Percentiles rank a stretch among this genome's conserved stretches.
Evolutionary conservation across 2,113 vertebrate species (phyloP).

Genomic region (Cyphomyrus plagiostoma): DNA sequence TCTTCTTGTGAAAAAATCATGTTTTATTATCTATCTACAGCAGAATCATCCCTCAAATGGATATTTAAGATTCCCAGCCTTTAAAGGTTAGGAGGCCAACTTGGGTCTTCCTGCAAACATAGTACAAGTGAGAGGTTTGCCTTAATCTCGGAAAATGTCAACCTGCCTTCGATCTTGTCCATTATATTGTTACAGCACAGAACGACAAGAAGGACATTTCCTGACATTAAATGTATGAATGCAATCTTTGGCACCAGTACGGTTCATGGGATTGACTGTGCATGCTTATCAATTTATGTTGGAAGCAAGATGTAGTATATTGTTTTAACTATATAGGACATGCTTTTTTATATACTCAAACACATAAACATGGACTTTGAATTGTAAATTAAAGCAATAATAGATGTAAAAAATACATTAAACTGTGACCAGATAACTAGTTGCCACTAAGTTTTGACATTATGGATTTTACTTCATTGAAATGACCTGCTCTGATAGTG

Average conservation of each 20-base stretch:
- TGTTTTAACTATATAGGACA: background rate
- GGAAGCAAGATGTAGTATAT: background rate
- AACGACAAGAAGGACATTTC: background rate
- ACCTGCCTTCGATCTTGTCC: background rate
- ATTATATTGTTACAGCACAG: background rate
- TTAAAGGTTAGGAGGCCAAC: background rate
- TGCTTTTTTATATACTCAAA: background rate
- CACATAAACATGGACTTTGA: background rate
- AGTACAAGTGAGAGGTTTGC: background rate
- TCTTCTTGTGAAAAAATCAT: background rate
- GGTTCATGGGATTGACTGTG: background rate
- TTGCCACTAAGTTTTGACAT: background rate
- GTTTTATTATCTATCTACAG: background rate
- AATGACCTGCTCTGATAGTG: background rate
- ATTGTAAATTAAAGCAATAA: background rate
- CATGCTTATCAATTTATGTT: background rate
- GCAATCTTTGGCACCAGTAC: background rate
- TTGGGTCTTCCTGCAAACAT: background rate
- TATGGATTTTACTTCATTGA: background rate
- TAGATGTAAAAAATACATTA: background rate
- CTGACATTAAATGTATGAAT: background rate
- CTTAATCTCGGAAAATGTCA: background rate
- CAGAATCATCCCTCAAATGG: background rate
- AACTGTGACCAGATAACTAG: background rate
- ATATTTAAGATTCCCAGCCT: background rate